Conservation (phyloP, 1,140 invertebrate species). For the Diprion similis region DNA sequence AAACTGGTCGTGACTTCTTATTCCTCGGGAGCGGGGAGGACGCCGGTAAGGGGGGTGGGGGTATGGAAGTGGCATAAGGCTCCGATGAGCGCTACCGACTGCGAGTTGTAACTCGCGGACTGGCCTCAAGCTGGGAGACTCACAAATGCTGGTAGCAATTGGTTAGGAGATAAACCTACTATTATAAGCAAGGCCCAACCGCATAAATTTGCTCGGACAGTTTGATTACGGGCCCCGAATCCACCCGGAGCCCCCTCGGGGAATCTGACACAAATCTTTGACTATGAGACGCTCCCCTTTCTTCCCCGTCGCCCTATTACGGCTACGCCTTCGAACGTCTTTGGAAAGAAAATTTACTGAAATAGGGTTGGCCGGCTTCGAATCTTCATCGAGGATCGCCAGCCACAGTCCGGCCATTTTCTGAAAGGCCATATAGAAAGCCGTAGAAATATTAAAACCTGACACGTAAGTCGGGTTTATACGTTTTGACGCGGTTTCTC, state of each 20-base stretch:
- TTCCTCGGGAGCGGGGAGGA: background rate
- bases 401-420: background rate
- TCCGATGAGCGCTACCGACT: background rate
- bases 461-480: background rate
- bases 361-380: background rate
- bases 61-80: background rate
- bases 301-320: background rate
- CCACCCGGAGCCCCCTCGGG: conserved; percentile 2
- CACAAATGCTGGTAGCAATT: conserved; percentile 1
- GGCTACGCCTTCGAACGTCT: too few species aligned
- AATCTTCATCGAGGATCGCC: conserved; percentile 4
- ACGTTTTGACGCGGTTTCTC: background rate
- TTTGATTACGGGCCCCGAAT: conserved; percentile 2
- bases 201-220: conserved; percentile 7
- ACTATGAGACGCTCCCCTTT: background rate
- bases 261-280: conserved; percentile 1
- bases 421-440: background rate
- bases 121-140: background rate
- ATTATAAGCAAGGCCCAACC: conserved; percentile 5
- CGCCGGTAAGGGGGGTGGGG: background rate
- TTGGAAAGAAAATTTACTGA: background rate
- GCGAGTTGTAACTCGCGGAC: conserved; percentile 6
- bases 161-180: conserved; percentile 7
- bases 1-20: background rate
- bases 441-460: background rate